Evolutionary conservation across 1,140 invertebrate genomes (phyloP).

Genomic region (Ladona fulva): DNA sequence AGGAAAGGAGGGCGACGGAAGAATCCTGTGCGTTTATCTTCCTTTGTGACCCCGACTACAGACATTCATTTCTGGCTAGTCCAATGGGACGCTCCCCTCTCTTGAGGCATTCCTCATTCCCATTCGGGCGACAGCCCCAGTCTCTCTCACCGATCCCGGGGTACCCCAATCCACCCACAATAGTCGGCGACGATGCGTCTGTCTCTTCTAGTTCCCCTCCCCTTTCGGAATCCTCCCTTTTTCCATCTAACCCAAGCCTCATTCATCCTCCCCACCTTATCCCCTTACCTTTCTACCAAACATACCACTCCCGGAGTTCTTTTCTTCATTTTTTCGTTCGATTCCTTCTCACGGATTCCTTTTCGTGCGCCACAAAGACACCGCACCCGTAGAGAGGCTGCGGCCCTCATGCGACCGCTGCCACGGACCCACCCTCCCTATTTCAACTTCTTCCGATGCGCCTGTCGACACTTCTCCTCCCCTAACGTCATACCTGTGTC

Average conservation of each 20-base stretch:
- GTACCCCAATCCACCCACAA: neutral
- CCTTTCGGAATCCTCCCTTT: too few relatives aligned
- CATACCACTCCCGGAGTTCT: constrained; percentile 24
- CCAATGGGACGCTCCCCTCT: constrained; percentile 21
- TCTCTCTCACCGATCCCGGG: constrained; percentile 18
- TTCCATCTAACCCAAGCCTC: constrained; percentile 24
- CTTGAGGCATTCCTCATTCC: constrained; percentile 29
- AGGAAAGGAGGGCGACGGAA: too few relatives aligned
- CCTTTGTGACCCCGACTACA: constrained; percentile 32
- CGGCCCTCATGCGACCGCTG: too few relatives aligned
- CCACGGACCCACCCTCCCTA: too few relatives aligned
- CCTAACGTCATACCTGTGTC: too few relatives aligned
- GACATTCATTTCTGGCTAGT: neutral
- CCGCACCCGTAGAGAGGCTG: too few relatives aligned
- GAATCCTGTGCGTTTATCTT: constrained; percentile 28
- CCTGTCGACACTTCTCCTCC: too few relatives aligned
- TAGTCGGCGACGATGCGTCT: neutral
- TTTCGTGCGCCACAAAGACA: too few relatives aligned
- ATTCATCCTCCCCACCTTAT: constrained; percentile 17
- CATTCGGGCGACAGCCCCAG: constrained; percentile 14
- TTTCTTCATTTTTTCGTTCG: too few relatives aligned
- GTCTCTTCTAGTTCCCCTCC: too few relatives aligned
- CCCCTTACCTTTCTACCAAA: constrained; percentile 21
- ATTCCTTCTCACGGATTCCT: too few relatives aligned
- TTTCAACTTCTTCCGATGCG: too few relatives aligned